These are phyloP conservation scores for Ophion ventricosus DNA, from an alignment of 2,888 invertebrate species.

Conservation along the genomic window DNA sequence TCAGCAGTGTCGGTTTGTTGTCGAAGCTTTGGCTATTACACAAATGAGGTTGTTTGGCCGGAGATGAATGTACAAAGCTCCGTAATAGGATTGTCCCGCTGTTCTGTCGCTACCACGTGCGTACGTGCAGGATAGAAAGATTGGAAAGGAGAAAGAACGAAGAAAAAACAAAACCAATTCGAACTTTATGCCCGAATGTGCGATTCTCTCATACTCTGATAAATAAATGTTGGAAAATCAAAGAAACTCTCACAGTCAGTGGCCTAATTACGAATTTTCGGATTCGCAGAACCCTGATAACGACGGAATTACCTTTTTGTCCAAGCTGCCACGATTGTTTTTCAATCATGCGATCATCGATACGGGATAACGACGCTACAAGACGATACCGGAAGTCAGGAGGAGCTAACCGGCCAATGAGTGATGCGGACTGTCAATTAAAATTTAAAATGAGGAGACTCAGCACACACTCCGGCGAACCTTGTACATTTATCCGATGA, in stretches of 20 bases:
- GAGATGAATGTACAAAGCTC: conserved; percentile 74
- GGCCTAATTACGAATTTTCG: not conserved
- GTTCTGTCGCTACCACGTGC: conserved; percentile 5
- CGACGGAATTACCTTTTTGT: conserved; percentile 18
- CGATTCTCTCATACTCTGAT: not conserved
- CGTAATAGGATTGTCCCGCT: conserved; percentile 55
- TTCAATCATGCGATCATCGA: conserved; percentile 13
- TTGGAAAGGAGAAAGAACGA: conserved; percentile 28
- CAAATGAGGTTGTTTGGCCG: conserved; percentile 78
- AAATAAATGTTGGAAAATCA: conserved; percentile 43
- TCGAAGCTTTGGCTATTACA: conserved; percentile 78
- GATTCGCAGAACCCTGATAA: conserved; percentile 3
- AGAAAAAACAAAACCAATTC: conserved; percentile 21
- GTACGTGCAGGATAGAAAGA: conserved; percentile 60
- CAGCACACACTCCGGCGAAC: not conserved
- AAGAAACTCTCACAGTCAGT: conserved; percentile 13
- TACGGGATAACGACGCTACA: not conserved
- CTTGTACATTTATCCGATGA: conserved; percentile 53
- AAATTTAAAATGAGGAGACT: conserved; percentile 20
- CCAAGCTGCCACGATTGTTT: not conserved
- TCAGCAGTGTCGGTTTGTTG: conserved; percentile 74
- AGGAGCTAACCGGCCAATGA: not conserved
- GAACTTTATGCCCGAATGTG: conserved; percentile 6
- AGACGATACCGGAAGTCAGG: not conserved
- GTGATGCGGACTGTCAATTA: conserved; percentile 1